Percentiles rank a stretch among this genome's conserved stretches.
Evolutionary conservation across 2,797 vertebrate species (phyloP).

Genomic region (Mastacembelus armatus): DNA sequence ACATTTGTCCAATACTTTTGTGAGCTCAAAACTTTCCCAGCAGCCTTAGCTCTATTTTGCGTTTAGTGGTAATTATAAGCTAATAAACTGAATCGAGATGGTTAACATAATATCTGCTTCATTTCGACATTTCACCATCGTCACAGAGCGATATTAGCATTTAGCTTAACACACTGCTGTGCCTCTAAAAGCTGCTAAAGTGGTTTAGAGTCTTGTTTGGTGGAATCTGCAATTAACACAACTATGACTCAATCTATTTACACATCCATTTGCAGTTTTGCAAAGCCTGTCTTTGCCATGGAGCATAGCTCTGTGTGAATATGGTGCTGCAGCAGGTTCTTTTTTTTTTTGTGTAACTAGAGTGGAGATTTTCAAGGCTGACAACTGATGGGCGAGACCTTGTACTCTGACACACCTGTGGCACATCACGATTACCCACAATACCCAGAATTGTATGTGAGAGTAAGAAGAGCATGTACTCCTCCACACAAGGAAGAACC

Average conservation of each 20-base stretch:
- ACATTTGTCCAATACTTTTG: not conserved
- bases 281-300: not conserved
- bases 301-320: not conserved
- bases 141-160: no score
- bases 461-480: not conserved
- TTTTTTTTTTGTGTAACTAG: slow-evolving; percentile 5
- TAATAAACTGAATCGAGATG: not conserved
- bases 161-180: not conserved
- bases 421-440: slow-evolving; percentile 43
- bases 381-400: slow-evolving; percentile 35
- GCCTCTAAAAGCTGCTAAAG: no score
- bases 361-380: slow-evolving; percentile 30
- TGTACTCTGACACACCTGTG: slow-evolving; percentile 43
- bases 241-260: no score
- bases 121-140: no score
- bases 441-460: slow-evolving; percentile 1
- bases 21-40: not conserved
- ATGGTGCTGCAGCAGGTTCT: not conserved
- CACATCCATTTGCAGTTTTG: no score
- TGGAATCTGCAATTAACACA: no score
- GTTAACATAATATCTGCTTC: no score
- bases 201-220: no score
- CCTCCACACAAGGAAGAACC: not conserved
- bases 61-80: not conserved
- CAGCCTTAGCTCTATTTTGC: no score